These are phyloP conservation scores for Notoglanidium macrostoma DNA, from an alignment of 2,797 vertebrate genomes.

Conservation along the genomic window DNA sequence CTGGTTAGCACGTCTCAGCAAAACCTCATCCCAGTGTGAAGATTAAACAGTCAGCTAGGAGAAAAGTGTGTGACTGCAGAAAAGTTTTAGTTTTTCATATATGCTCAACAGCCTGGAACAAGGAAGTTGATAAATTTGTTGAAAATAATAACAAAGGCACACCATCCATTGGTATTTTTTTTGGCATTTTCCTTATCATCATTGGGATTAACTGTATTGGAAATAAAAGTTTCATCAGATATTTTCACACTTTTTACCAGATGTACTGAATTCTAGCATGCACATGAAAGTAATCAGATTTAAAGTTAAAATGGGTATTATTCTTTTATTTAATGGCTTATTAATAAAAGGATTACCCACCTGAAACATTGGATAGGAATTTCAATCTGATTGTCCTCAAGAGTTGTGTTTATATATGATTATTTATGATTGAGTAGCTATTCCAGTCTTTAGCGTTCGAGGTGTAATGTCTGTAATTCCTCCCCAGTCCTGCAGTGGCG, in stretches of 20 bases:
- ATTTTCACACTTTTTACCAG: not conserved
- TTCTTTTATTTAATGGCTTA: not conserved
- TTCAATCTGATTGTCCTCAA: not conserved
- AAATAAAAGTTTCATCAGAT: not conserved
- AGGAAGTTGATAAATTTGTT: not conserved
- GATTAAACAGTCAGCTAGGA: not conserved
- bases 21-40: not conserved
- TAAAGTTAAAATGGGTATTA: not conserved
- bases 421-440: not conserved
- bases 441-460: no score
- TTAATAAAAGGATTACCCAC: not conserved
- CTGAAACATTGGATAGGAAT: not conserved
- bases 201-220: not conserved
- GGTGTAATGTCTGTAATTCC: conserved; percentile 8
- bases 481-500: conserved; percentile 64
- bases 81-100: not conserved
- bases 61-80: not conserved
- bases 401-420: not conserved
- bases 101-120: not conserved
- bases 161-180: not conserved
- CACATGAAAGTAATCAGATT: not conserved
- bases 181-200: not conserved
- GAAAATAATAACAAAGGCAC: not conserved
- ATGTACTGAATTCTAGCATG: no score
- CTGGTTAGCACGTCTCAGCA: not conserved